Conservation (phyloP, 1,140 invertebrate genomes). For the Belonocnema kinseyi region DNA sequence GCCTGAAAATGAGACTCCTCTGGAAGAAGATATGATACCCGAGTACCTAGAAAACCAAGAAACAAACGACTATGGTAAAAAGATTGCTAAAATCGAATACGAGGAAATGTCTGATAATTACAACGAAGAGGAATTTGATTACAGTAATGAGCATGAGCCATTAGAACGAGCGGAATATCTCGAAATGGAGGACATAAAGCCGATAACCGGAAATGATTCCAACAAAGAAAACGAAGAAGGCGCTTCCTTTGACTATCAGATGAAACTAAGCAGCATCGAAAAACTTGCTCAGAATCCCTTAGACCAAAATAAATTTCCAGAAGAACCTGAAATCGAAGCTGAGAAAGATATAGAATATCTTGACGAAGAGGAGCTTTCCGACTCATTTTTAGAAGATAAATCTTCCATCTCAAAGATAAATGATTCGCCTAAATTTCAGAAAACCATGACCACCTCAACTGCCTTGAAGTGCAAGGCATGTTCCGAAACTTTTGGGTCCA, state of each 20-base stretch:
- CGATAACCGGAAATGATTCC: slow-evolving; percentile 25
- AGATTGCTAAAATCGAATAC: slow-evolving; percentile 4
- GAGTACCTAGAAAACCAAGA: slow-evolving; percentile 56
- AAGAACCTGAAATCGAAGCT: slow-evolving; percentile 31
- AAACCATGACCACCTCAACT: not conserved
- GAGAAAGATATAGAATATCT: slow-evolving; percentile 27
- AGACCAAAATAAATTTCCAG: not conserved
- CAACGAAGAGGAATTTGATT: slow-evolving; percentile 19
- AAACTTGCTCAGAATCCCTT: not conserved
- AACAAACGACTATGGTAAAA: not conserved
- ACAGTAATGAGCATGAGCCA: slow-evolving; percentile 35
- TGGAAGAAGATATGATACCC: slow-evolving; percentile 56
- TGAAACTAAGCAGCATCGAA: slow-evolving; percentile 36
- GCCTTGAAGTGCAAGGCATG: slow-evolving; percentile 68
- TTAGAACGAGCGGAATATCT: not conserved
- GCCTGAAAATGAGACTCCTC: slow-evolving; percentile 64
- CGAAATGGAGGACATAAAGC: not conserved
- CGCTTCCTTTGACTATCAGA: slow-evolving; percentile 44
- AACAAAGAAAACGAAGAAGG: slow-evolving; percentile 37
- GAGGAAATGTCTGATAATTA: slow-evolving; percentile 17
- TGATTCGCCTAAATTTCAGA: not conserved
- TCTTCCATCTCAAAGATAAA: not conserved
- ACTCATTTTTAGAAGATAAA: slow-evolving; percentile 33
- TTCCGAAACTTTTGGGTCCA: slow-evolving; percentile 64
- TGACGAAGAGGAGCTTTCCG: slow-evolving; percentile 9